These are phyloP conservation scores for Eudasyphora cyanicolor DNA, from an alignment of 2,888 invertebrate species.

Conservation along the genomic window DNA sequence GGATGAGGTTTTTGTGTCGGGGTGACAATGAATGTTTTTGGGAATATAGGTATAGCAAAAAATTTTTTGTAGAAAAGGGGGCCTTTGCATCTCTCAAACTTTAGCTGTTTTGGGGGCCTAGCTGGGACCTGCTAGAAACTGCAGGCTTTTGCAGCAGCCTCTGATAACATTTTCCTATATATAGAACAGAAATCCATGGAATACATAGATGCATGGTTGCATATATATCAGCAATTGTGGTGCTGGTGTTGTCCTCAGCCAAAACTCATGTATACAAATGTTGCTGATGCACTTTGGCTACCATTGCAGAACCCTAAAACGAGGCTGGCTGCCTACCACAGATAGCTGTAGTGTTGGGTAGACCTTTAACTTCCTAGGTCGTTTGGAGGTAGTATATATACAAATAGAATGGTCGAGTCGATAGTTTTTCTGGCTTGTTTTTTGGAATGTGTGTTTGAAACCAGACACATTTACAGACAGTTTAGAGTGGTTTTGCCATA, in stretches of 20 bases:
- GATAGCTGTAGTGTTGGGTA: not conserved
- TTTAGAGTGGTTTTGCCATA: constrained; percentile 63
- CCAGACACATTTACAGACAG: constrained; percentile 65
- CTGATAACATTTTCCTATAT: too few species aligned
- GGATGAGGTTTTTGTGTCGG: too few species aligned
- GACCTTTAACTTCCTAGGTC: constrained; percentile 13
- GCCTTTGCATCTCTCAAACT: not conserved
- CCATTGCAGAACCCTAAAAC: not conserved
- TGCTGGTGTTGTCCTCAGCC: too few species aligned
- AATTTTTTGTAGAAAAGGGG: constrained; percentile 10
- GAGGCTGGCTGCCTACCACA: not conserved
- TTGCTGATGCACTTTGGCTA: not conserved
- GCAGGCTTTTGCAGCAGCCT: too few species aligned
- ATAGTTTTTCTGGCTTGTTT: not conserved
- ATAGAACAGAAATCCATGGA: not conserved
- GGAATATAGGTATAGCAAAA: constrained; percentile 45
- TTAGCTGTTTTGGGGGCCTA: too few species aligned
- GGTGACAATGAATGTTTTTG: constrained; percentile 52
- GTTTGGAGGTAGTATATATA: constrained; percentile 1
- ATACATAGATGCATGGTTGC: not conserved
- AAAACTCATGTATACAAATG: not conserved
- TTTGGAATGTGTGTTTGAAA: constrained; percentile 4
- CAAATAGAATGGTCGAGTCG: too few species aligned
- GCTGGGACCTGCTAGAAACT: too few species aligned
- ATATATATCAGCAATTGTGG: too few species aligned